Evolutionary conservation across 2,888 invertebrate species (phyloP).

Genomic region (Chromoteleia sp.): DNA sequence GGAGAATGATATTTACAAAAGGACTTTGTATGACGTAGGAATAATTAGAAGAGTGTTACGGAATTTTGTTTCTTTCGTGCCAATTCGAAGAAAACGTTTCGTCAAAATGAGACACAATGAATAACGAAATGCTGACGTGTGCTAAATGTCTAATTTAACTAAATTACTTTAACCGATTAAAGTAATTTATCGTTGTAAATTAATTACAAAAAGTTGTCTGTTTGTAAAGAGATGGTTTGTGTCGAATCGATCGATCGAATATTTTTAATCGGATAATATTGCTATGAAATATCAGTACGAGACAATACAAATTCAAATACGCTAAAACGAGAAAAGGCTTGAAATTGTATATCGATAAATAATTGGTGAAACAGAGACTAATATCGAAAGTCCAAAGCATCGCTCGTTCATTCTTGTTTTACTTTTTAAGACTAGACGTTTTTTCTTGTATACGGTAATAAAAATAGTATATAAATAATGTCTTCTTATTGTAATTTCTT

Average conservation of each 20-base stretch:
- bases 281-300: neutral
- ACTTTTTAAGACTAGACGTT: conserved; percentile 33
- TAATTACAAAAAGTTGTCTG: neutral
- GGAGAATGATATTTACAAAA: conserved; percentile 81
- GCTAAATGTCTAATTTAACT: no score
- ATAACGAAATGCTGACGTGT: no score
- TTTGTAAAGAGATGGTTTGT: neutral
- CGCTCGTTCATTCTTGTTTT: conserved; percentile 11
- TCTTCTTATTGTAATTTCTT: neutral
- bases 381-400: conserved; percentile 1
- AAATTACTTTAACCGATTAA: no score
- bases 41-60: conserved; percentile 23
- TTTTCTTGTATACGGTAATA: neutral
- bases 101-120: neutral
- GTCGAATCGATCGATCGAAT: neutral
- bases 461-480: conserved; percentile 1
- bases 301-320: neutral
- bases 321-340: neutral
- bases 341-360: neutral
- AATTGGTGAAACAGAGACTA: neutral
- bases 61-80: neutral
- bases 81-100: neutral
- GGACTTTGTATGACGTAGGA: conserved; percentile 71
- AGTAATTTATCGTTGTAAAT: neutral
- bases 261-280: neutral